Conservation (phyloP, 2,888 invertebrate genomes). For the Amiota communis region DNA sequence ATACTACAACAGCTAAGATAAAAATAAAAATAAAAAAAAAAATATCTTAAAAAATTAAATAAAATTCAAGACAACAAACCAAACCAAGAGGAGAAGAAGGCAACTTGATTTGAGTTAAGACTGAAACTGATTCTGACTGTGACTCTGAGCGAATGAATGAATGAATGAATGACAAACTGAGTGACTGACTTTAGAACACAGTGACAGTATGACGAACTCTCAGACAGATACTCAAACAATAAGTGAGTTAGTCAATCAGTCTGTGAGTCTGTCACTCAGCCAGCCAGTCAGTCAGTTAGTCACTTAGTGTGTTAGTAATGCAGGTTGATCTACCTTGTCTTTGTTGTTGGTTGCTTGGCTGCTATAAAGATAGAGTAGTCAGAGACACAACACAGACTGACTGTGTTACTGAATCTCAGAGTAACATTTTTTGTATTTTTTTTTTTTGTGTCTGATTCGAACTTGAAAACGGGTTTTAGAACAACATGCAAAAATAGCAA, state of each 20-base stretch:
- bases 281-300: background rate
- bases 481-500: constrained; percentile 26
- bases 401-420: background rate
- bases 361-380: too few species aligned
- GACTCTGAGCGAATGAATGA: constrained; percentile 30
- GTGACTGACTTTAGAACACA: constrained; percentile 2
- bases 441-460: background rate
- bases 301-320: background rate
- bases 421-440: too few species aligned
- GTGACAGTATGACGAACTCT: background rate
- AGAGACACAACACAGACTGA: background rate
- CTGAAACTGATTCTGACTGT: constrained; percentile 22
- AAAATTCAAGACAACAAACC: constrained; percentile 35
- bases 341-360: too few species aligned
- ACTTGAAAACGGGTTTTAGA: constrained; percentile 24
- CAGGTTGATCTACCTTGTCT: too few species aligned
- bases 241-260: too few species aligned
- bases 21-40: constrained; percentile 44
- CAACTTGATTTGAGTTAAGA: constrained; percentile 35
- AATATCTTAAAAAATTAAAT: constrained; percentile 59
- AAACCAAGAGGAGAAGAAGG: background rate
- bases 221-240: background rate
- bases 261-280: background rate
- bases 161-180: constrained; percentile 21
- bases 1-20: constrained; percentile 30